A percentile compares a stretch with the other conserved stretches of the same genome.
phyloP scores from a whole-genome alignment of 2,113 vertebrate genomes.

The Onychostruthus taczanowskii region DNA sequence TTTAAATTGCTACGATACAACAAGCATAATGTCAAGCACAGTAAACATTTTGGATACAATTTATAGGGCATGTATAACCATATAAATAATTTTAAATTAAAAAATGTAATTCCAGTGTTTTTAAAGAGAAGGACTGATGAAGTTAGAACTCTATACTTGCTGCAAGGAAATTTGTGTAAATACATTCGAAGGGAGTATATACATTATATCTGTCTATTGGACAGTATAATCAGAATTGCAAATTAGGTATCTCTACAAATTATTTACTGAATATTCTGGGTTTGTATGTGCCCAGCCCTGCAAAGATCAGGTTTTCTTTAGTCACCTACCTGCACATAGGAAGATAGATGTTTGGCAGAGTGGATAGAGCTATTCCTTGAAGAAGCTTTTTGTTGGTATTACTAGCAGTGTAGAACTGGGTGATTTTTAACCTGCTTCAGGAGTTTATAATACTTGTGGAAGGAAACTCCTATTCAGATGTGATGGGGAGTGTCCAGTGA shows the following conservation, averaged over 20 bases:
- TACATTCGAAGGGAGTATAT: neutral
- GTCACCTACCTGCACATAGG: neutral
- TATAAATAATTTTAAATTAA: neutral
- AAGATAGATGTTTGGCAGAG: neutral
- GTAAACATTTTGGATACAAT: neutral
- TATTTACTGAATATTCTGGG: neutral
- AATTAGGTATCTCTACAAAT: neutral
- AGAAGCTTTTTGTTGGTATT: neutral
- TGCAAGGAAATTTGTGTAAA: neutral
- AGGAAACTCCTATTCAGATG: neutral
- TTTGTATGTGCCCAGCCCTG: neutral
- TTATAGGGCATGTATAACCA: neutral
- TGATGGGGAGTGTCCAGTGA: neutral
- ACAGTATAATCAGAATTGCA: neutral
- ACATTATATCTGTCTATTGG: neutral
- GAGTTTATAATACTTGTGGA: neutral
- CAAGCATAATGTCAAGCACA: neutral
- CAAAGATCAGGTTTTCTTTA: neutral
- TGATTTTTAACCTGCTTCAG: neutral
- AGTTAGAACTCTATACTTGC: neutral
- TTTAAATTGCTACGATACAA: neutral
- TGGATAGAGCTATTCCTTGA: neutral
- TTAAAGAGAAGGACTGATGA: neutral
- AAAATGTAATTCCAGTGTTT: neutral
- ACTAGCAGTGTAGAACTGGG: neutral